A percentile compares a stretch with the other conserved stretches of the same genome.
Conservation (phyloP, 2,888 invertebrate species). For the Athrips mouffetella region DNA sequence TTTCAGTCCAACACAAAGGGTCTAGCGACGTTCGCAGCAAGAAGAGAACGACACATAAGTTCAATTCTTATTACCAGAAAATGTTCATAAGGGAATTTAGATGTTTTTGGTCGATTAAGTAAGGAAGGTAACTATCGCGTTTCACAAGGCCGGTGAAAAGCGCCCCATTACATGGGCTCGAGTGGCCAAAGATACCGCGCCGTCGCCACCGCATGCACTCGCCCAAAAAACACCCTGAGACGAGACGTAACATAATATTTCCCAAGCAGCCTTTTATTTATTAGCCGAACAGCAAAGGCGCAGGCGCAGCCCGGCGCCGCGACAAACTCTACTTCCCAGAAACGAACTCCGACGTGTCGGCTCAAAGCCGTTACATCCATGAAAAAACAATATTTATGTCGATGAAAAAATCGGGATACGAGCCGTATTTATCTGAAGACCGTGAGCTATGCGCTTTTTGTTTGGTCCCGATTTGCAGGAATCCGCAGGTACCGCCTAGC, state of each 20-base stretch:
- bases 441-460: constrained; percentile 70
- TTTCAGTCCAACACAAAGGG: background rate
- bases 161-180: constrained; percentile 55
- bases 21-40: too few species aligned
- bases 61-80: too few species aligned
- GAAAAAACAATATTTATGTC: constrained; percentile 77
- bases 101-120: constrained; percentile 7
- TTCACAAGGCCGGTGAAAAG: constrained; percentile 42
- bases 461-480: constrained; percentile 64
- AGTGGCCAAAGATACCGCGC: constrained; percentile 31
- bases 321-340: constrained; percentile 71
- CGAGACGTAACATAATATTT: constrained; percentile 74
- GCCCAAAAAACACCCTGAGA: constrained; percentile 59
- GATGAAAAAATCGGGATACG: constrained; percentile 70
- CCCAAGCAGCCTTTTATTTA: constrained; percentile 76
- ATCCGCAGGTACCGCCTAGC: constrained; percentile 62
- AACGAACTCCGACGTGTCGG: constrained; percentile 63
- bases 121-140: constrained; percentile 33
- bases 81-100: too few species aligned
- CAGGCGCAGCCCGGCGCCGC: constrained; percentile 63
- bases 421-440: constrained; percentile 65
- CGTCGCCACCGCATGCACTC: constrained; percentile 45
- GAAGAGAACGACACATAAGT: too few species aligned
- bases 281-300: constrained; percentile 45
- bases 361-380: constrained; percentile 68